Conservation (phyloP, 2,888 invertebrate genomes). For the Eilema caniola region DNA sequence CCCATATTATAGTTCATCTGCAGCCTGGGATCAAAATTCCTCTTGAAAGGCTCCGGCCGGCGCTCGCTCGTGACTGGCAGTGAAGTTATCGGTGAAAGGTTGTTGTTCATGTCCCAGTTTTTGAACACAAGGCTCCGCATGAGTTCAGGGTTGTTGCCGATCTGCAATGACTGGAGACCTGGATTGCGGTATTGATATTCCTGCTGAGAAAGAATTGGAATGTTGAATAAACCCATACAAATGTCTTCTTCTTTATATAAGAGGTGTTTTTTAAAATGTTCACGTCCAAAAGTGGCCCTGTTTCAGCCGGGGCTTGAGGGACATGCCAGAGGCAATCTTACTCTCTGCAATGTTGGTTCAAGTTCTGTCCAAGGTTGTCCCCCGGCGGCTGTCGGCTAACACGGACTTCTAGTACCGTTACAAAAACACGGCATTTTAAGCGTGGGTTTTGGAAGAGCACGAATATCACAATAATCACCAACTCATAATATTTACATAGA, state of each 20-base stretch:
- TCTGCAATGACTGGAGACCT: conserved; percentile 75
- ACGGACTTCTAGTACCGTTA: no score
- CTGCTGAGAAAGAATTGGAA: conserved; percentile 48
- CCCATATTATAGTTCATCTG: conserved; percentile 79
- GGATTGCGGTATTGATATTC: conserved; percentile 77
- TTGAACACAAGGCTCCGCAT: conserved; percentile 74
- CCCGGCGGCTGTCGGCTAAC: no score
- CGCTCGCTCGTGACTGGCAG: conserved; percentile 72
- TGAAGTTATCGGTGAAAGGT: conserved; percentile 67
- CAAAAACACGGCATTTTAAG: no score
- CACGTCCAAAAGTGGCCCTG: no score
- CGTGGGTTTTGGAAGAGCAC: no score
- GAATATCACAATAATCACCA: no score
- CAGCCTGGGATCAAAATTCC: conserved; percentile 78
- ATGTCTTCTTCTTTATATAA: neutral
- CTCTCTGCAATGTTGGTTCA: no score
- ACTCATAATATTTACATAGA: no score
- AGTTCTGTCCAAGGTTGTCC: no score
- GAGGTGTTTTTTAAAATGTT: no score
- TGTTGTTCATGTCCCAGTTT: conserved; percentile 81
- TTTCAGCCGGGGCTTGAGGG: no score
- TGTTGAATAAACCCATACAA: neutral
- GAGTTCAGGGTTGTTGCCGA: conserved; percentile 77
- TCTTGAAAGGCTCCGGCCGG: conserved; percentile 76
- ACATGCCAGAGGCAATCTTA: no score